phyloP scores from a whole-genome alignment of 1,140 invertebrate genomes.

The Bombyx mori region ASM3026992v2 NC_085109.1:12110001-12110500 shows the following conservation, averaged over 20 bases:
- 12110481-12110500: too few species aligned
- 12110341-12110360: neutral
- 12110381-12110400: neutral
- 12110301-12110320: conserved; percentile 27
- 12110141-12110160: too few species aligned
- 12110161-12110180: neutral
- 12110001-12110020: too few species aligned
- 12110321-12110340: neutral
- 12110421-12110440: neutral
- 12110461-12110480: too few species aligned
- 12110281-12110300: conserved; percentile 51
- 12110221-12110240: conserved; percentile 35
- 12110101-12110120: too few species aligned
- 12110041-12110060: too few species aligned
- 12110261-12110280: conserved; percentile 45
- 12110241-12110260: conserved; percentile 53
- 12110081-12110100: too few species aligned
- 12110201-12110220: conserved; percentile 44
- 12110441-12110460: neutral
- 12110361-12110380: neutral
- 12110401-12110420: too few species aligned
- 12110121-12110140: too few species aligned
- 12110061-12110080: too few species aligned
- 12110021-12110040: too few species aligned
- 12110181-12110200: conserved; percentile 14